Conservation (phyloP, 2,888 invertebrate species). For the Ormyrus thymus region DNA sequence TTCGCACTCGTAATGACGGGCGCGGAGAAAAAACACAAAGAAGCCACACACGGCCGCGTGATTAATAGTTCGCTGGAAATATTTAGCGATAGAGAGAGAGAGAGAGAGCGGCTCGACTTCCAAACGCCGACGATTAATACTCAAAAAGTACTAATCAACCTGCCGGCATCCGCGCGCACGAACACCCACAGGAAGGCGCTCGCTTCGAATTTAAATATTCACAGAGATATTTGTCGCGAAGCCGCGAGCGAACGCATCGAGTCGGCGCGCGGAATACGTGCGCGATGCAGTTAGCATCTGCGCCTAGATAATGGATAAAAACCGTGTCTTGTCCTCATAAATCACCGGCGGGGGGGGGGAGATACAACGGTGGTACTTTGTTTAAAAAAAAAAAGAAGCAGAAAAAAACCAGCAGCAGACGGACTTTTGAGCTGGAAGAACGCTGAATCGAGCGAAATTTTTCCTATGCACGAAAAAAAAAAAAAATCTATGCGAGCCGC, state of each 20-base stretch:
- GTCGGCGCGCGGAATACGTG: no score
- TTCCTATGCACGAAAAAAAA: slow-evolving; percentile 15
- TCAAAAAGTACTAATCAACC: not conserved
- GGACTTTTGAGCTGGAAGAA: slow-evolving; percentile 11
- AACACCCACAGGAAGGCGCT: not conserved
- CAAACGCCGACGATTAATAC: slow-evolving; percentile 15
- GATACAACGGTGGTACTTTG: not conserved
- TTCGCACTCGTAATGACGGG: slow-evolving; percentile 9
- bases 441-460: slow-evolving; percentile 16
- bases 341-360: slow-evolving; percentile 51
- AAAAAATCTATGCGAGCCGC: slow-evolving; percentile 10
- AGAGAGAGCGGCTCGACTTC: not conserved
- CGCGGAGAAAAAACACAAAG: not conserved
- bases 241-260: slow-evolving; percentile 2
- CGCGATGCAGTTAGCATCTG: slow-evolving; percentile 48
- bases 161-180: not conserved
- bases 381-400: slow-evolving; percentile 4
- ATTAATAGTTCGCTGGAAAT: slow-evolving; percentile 32
- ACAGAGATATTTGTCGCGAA: slow-evolving; percentile 48
- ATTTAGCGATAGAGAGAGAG: slow-evolving; percentile 18
- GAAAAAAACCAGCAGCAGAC: no score
- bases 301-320: slow-evolving; percentile 53
- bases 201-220: slow-evolving; percentile 50
- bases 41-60: not conserved
- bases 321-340: slow-evolving; percentile 52